Evolutionary conservation across 1,140 invertebrate genomes (phyloP), one percentile per base, ranked within the genome.

Genomic region (Heliothis subflexa): DNA sequence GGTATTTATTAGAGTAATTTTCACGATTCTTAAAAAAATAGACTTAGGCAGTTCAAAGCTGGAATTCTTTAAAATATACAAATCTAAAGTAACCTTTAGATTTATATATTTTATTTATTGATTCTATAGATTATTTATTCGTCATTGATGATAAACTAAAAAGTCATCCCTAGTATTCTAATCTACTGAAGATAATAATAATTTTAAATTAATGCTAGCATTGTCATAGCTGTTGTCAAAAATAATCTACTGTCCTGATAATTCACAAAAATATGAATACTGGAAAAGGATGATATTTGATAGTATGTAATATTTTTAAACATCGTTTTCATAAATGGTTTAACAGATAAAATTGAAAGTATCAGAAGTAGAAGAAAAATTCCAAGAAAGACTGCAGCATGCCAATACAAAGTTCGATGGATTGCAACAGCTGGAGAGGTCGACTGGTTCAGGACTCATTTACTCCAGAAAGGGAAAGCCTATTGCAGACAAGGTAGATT

Each of bases 401-500:
- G 90, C 86, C 2, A 86, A 88, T 33, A 87, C 87, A 16, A 90
- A 87, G 76, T 93, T 95, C 79, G 82, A 92, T 52, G 85, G 78
- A 45, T 84, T 95, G 14, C 88, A 91, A 74, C 33, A 81, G 18
- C 80, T 90, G 14, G 93, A 94, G 78, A 85, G 85, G 57, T 87
- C 80, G 2, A 93, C 89, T 3, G 94, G 91, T 0, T 88, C 82
- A 10, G 92, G 91, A 4, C 85, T 95, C 11, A 94, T 93, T 66
- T 94, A 91, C 79, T 92, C 93, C 2, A 91, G 92, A 45, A 95
- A 90, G 61, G 94, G 94, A 28, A 93, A 93, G 82, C 91, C 89
- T 4, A 90, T 95, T 50, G 83, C 90, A 1, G 91, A 95, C 71
- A 94, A 93, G 89, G 92, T 93, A 86, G 76, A 52, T 4, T 66